phyloP scores from a whole-genome alignment of 2,797 vertebrate species.

The Protosalanx chinensis region DNA sequence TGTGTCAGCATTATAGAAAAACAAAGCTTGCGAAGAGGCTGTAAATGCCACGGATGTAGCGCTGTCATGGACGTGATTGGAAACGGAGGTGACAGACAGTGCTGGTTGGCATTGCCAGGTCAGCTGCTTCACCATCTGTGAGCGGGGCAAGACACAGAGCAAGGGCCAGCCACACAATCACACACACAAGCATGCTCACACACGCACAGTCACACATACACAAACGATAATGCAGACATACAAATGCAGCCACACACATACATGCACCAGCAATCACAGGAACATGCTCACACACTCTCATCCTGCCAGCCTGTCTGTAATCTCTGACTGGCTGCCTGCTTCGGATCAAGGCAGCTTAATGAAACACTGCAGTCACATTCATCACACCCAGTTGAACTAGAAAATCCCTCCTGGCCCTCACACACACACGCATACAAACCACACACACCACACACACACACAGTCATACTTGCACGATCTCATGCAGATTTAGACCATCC shows the following conservation, averaged over 20 bases:
- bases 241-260: conserved; percentile 8
- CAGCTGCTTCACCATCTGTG: conserved; percentile 43
- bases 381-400: conserved; percentile 50
- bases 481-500: conserved; percentile 7
- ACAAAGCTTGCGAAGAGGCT: neutral
- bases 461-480: conserved; percentile 21
- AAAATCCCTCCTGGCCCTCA: conserved; percentile 57
- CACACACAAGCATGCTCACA: neutral
- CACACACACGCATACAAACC: conserved; percentile 14
- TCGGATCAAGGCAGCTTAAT: conserved; percentile 65
- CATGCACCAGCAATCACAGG: conserved; percentile 13
- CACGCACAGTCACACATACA: too few species aligned
- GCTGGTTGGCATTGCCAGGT: conserved; percentile 10
- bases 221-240: too few species aligned
- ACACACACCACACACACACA: conserved; percentile 1
- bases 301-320: conserved; percentile 56
- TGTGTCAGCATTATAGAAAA: conserved; percentile 6
- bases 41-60: conserved; percentile 21
- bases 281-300: conserved; percentile 5
- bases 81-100: conserved; percentile 20
- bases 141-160: conserved; percentile 36
- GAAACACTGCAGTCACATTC: conserved; percentile 49
- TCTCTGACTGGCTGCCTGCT: conserved; percentile 58
- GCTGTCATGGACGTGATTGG: conserved; percentile 20
- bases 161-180: conserved; percentile 2